Evolutionary conservation across 2,797 vertebrate genomes (phyloP), one percentile per base, ranked within the genome.

Genomic region (Poeciliopsis infans): DNA sequence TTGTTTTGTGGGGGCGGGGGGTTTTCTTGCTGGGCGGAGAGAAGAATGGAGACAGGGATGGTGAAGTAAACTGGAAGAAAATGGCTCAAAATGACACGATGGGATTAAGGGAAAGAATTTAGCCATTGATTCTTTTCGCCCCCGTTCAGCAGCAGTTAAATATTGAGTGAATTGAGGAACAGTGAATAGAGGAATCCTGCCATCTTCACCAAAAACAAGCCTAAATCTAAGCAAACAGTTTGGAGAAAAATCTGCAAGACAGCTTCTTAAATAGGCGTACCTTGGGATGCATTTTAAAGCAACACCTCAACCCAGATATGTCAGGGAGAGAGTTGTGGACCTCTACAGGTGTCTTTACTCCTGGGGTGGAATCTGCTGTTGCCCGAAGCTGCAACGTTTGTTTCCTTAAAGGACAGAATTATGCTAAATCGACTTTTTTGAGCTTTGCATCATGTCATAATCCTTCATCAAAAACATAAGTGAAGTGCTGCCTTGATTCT

Each of bases 31-130:
- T 43, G 55, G 72, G 80, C 47, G 82, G 73, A 43, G 18, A 83
- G 85, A 77, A 84, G 87, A 91, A 79, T 2, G 8, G 81, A 78
- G 72, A 61, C 28, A 57, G 39, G 57, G 33, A 20, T 31, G 25
- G 43, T 45, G 79, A 70, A 43, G 41, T 18, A 28, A 78, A 55
- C 39, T 23, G n/a, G 72, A 61, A 33, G 41, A n/a, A 1, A 75
- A 74, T 79, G 75, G 79, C 74, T 70, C 43, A n/a, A 36, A 5
- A 2, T 41, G 13, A 71, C n/a, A 71, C n/a, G 18, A 13, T 41
- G 10, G 6, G 68, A 16, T 28, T 7, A 10, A 55, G 16, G 64
- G 51, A 47, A 66, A 7, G 3, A 20, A 31, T 31, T 59, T 23
- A 46, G 8, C 31, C 13, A 31, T 31, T 8, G 46, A 23, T 11